Conservation (phyloP, 2,113 vertebrate genomes). For the Puffinus mauretanicus region DNA sequence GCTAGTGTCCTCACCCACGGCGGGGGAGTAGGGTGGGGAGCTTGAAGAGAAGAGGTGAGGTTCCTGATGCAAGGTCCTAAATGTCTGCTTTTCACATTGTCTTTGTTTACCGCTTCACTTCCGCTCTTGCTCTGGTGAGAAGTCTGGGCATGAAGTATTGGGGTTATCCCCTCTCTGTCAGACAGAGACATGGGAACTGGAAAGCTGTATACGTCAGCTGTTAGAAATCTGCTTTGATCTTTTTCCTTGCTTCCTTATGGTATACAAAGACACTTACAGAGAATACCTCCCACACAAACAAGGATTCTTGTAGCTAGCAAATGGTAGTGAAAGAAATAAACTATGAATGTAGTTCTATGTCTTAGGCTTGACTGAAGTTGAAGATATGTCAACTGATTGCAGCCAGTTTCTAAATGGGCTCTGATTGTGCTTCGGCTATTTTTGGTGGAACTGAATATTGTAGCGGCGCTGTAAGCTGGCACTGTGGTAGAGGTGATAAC, state of each 20-base stretch:
- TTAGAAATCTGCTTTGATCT: not conserved
- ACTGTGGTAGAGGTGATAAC: not conserved
- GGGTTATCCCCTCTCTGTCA: not conserved
- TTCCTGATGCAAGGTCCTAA: rapidly evolving
- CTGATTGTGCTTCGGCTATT: not conserved
- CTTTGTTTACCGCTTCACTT: not conserved
- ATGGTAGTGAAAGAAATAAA: not conserved
- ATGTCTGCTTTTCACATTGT: not conserved
- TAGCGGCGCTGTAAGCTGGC: not conserved
- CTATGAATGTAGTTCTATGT: rapidly evolving
- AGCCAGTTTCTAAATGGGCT: not conserved
- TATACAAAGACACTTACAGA: not conserved
- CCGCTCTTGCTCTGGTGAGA: not conserved
- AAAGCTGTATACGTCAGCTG: not conserved
- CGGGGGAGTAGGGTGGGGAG: not conserved
- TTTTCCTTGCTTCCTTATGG: not conserved
- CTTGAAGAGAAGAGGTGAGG: not conserved
- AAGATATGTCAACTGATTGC: not conserved
- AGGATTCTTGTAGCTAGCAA: not conserved
- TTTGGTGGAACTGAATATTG: not conserved
- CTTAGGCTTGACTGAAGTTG: not conserved
- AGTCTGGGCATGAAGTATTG: not conserved
- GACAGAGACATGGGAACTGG: not conserved
- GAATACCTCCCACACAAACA: not conserved
- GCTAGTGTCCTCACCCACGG: rapidly evolving